Evolutionary conservation across 2,113 vertebrate genomes (phyloP).

Genomic region (Anarrhichthys ocellatus): DNA sequence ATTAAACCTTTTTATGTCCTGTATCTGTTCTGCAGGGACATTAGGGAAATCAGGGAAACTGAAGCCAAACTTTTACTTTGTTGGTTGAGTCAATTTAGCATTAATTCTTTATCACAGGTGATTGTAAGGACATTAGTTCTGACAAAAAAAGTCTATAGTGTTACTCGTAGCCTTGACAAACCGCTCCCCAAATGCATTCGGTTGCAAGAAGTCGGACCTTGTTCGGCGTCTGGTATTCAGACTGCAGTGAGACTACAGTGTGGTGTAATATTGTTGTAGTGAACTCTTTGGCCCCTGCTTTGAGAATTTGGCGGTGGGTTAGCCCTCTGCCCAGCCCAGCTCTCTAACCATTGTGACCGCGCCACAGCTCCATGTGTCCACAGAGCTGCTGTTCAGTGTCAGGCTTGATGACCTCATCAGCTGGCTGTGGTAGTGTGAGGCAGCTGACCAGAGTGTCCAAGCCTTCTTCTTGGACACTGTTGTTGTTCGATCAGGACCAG

Average conservation of each 20-base stretch:
- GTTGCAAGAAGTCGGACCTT: conserved; percentile 3
- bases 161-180: not conserved
- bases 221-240: not conserved
- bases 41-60: not conserved
- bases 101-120: not conserved
- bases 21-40: conserved; percentile 10
- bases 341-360: conserved; percentile 15
- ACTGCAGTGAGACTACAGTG: conserved; percentile 3
- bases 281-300: conserved; percentile 45
- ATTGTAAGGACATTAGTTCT: not conserved
- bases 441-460: conserved; percentile 29
- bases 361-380: conserved; percentile 23
- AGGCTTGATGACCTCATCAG: conserved; percentile 43
- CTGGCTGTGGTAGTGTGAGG: conserved; percentile 22
- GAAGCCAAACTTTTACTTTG: not conserved
- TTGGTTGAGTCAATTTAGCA: not conserved
- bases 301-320: conserved; percentile 40
- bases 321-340: conserved; percentile 40
- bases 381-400: conserved; percentile 31
- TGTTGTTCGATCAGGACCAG: conserved; percentile 17
- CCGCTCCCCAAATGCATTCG: not conserved
- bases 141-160: not conserved
- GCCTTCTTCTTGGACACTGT: conserved; percentile 17
- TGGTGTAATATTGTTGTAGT: conserved; percentile 47
- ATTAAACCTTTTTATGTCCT: conserved; percentile 8